Evolutionary conservation across 1,140 invertebrate genomes (phyloP).

Genomic region (Pachypsylla venusta): DNA sequence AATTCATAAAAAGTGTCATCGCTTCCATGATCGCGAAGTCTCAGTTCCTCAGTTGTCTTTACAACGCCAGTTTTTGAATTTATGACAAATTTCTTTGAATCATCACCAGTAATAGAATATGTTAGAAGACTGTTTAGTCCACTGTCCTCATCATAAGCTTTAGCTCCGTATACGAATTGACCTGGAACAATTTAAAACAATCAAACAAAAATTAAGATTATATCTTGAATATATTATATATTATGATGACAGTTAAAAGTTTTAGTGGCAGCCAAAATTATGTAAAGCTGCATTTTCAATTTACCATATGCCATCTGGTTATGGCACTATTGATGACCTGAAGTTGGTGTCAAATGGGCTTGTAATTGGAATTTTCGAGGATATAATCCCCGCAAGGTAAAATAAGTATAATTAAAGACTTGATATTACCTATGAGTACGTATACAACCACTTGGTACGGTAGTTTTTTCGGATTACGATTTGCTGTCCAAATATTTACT

Average conservation of each 20-base stretch:
- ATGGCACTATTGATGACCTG: no score
- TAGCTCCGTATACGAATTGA: conserved; percentile 73
- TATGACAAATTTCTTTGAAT: conserved; percentile 58
- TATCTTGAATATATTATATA: neutral
- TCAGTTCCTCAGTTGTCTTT: conserved; percentile 42
- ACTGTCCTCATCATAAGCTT: conserved; percentile 62
- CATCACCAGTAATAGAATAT: conserved; percentile 61
- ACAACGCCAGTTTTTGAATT: conserved; percentile 68
- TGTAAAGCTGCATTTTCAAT: no score
- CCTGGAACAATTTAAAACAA: conserved; percentile 29
- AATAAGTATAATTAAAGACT: no score
- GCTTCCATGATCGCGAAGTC: conserved; percentile 22
- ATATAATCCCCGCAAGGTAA: no score
- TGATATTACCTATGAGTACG: no score
- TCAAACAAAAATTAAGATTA: neutral
- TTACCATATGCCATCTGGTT: no score
- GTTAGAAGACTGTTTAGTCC: conserved; percentile 61
- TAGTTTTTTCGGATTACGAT: no score
- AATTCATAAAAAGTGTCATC: conserved; percentile 47
- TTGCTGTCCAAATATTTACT: no score
- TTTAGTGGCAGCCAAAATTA: neutral
- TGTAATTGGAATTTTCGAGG: no score
- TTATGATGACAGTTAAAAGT: neutral
- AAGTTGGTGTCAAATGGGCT: no score
- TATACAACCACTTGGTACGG: no score